A percentile compares a stretch with the other conserved stretches of the same genome.
These are phyloP conservation scores for Embidobia sp. DNA, from an alignment of 2,888 invertebrate genomes.

Conservation along the genomic window DNA sequence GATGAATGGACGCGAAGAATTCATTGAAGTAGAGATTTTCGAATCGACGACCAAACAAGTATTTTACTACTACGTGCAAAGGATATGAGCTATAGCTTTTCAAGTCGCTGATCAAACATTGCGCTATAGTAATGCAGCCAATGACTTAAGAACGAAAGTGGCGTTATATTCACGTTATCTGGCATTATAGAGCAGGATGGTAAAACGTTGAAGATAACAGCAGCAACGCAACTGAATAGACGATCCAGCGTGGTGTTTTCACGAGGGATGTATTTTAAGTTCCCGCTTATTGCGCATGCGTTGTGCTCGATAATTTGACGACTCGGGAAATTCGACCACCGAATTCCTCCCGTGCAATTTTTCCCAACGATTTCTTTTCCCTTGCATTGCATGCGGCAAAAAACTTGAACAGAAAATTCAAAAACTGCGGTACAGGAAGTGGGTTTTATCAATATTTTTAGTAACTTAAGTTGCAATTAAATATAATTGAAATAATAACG, in stretches of 20 bases:
- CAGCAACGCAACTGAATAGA: conserved; percentile 55
- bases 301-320: conserved; percentile 20
- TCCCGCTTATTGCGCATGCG: conserved; percentile 41
- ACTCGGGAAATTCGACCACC: not conserved
- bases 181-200: conserved; percentile 45
- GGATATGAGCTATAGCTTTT: conserved; percentile 7
- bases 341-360: too few relatives aligned
- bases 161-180: conserved; percentile 57
- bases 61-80: conserved; percentile 20
- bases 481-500: too few relatives aligned
- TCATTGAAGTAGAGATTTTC: conserved; percentile 15
- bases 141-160: conserved; percentile 24
- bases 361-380: too few relatives aligned
- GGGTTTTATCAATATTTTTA: too few relatives aligned
- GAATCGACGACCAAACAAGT: conserved; percentile 13
- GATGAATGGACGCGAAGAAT: conserved; percentile 24
- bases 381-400: too few relatives aligned
- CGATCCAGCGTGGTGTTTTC: conserved; percentile 50
- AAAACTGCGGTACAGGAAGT: too few relatives aligned
- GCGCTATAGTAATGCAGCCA: conserved; percentile 20
- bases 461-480: too few relatives aligned
- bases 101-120: conserved; percentile 23
- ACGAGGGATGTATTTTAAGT: conserved; percentile 62
- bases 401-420: too few relatives aligned
- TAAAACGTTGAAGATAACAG: conserved; percentile 52